These are phyloP conservation scores for Zosterops lateralis DNA, from an alignment of 2,113 vertebrate species.

Conservation along the genomic window DNA sequence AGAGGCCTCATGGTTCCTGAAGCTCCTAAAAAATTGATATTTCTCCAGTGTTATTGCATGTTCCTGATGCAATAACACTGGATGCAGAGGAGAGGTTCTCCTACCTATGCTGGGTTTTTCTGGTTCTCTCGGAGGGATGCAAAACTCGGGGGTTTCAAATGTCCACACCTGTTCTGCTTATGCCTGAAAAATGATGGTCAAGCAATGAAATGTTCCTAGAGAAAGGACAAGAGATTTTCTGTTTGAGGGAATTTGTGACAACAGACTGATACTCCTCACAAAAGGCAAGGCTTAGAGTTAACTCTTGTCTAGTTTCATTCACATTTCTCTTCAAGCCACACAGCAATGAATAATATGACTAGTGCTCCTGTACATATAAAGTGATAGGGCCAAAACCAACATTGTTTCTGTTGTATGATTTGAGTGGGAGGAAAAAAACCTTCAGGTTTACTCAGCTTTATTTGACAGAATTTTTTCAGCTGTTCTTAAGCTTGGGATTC, in stretches of 20 bases:
- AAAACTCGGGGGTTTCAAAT: neutral
- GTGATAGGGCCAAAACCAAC: neutral
- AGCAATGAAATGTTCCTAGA: neutral
- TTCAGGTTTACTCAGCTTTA: neutral
- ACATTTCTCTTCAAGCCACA: neutral
- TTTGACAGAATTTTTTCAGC: neutral
- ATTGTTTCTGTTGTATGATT: neutral
- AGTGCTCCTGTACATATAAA: neutral
- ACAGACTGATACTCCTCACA: neutral
- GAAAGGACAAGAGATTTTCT: neutral
- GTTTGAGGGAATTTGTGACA: neutral
- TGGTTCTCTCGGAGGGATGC: neutral
- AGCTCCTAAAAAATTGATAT: neutral
- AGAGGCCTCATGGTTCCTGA: neutral
- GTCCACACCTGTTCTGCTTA: neutral
- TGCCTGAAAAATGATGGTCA: neutral
- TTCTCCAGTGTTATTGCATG: neutral
- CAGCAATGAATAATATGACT: neutral
- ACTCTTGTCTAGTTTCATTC: neutral
- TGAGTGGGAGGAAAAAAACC: neutral
- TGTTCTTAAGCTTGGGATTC: neutral
- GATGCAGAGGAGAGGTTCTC: neutral
- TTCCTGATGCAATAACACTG: neutral
- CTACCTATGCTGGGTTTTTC: neutral
- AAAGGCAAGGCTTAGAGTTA: neutral